Base-by-base conservation (phyloP, 2,113 vertebrate genomes). In the Picathartes gymnocephalus region DNA sequence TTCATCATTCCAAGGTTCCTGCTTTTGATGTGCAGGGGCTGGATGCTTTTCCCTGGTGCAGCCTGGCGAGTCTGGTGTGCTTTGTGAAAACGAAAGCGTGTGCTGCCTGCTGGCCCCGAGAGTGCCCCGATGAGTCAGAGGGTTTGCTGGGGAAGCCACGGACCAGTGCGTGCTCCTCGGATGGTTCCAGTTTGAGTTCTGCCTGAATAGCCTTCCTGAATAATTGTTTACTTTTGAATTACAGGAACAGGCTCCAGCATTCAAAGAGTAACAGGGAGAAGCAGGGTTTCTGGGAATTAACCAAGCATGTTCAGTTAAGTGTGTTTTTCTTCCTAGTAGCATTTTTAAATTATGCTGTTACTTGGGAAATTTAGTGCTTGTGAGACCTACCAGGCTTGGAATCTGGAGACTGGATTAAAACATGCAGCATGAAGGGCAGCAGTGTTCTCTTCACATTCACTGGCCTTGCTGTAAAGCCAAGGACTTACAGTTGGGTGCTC, bases 211-310 rank as follows among this genome's bases (percentile, higher is more conserved):
- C 54, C 85, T 95, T 96, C 85, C 88, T 76, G 92, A 83, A 39
- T 33, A 35, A 92, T 90, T 94, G 83, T 86, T 95, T 96, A 65
- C 44, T 89, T 95, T 72, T 78, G 81, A 96, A 92, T 96, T 83
- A 65, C 87, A 78, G 85, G 62, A 96, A 86, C 70, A 48, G 16
- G 56, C 31, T 90, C 37, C 28, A 61, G 70, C 62, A 69, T 92
- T 87, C 89, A 88, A 85, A 87, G 76, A 88, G 74, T 37, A 66
- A 35, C 12, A n/a, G 91, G 44, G 60, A 58, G 35, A 30, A 23
- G 30, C 57, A 13, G 69, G 50, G 44, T 30, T 81, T 65, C 51
- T 93, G 92, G 73, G 77, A 86, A 71, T 76, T 84, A 89, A 61
- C 92, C 66, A 65, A 82, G 64, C 8, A 4, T 19, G 17, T 73